Base-by-base conservation (phyloP, 1,140 invertebrate species). In the Temnothorax longispinosus region DNA sequence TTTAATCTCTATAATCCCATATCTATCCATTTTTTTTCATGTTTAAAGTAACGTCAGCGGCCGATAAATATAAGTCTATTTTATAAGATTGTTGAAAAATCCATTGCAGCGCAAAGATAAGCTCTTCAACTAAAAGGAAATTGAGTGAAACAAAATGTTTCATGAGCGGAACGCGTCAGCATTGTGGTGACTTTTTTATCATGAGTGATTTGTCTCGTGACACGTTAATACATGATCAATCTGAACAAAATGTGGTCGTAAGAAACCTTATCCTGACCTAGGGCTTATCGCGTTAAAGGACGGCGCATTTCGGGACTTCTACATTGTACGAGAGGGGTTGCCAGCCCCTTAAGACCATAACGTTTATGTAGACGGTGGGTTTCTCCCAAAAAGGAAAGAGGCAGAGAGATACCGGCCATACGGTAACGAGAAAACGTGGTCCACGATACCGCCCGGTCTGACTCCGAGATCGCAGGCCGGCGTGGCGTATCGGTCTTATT, bases 281-380 rank as follows among this genome's bases (percentile, higher is more conserved):
- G 58, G 67, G 69, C 84, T 91, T 91, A 91, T 91, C 90, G 90
- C 77, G 87, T 32, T 88, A 88, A 90, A 90, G 81, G 84, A 87
- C 89, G 78, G 60, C 77, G 87, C 89, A 87, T 88, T 88, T 91
- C 77, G 60, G 89, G 76, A 88, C 90, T 90, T 90, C 72, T 74
- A 85, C 62, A 72, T 75, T 47, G 69, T 54, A n/a, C 32, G 32
- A 41, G 58, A 65, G 81, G 86, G 89, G 81, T 71, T 69, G 65
- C 13, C 84, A 91, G 72, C 74, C 90, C 87, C 90, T 90, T 69
- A 91, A 90, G 87, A 88, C 87, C 87, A 88, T 91, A 91, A 91
- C 87, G 84, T 90, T 91, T 86, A 87, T 88, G 89, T 90, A 90
- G 77, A 81, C 85, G 85, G 41, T 54, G 50, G 75, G 32, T 71